phyloP scores from a whole-genome alignment of 2,797 vertebrate species.

The Fistularia commersonii region DNA sequence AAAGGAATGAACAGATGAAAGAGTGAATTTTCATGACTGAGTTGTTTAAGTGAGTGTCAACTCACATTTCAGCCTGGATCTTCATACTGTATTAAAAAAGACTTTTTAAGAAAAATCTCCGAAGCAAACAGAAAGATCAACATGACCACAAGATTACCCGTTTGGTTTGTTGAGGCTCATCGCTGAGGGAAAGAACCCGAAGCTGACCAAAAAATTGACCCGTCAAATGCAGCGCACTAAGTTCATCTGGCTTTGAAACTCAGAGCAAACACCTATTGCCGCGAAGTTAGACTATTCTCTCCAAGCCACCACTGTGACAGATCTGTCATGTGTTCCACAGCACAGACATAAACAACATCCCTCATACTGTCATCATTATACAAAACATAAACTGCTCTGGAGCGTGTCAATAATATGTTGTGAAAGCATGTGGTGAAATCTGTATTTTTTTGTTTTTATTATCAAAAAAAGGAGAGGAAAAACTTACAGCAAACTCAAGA shows the following conservation, averaged over 20 bases:
- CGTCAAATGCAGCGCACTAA: conserved; percentile 38
- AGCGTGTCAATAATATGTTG: background rate
- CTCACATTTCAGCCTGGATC: too few species aligned
- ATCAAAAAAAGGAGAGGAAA: too few species aligned
- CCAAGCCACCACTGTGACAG: too few species aligned
- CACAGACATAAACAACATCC: conserved; percentile 12
- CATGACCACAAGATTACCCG: conserved; percentile 36
- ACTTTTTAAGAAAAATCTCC: too few species aligned
- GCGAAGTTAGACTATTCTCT: too few species aligned
- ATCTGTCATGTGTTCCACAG: too few species aligned
- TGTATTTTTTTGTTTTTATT: conserved; percentile 11
- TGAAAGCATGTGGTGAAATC: background rate
- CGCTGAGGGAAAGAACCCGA: conserved; percentile 17
- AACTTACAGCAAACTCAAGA: conserved; percentile 28
- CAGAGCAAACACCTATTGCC: too few species aligned
- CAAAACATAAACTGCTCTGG: conserved; percentile 1
- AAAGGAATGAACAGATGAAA: too few species aligned
- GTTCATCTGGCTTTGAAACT: conserved; percentile 26
- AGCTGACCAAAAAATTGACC: conserved; percentile 43
- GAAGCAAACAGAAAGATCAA: conserved; percentile 25
- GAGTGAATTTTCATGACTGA: too few species aligned
- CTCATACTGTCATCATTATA: conserved; percentile 10
- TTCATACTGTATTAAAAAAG: too few species aligned
- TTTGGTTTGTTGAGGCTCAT: conserved; percentile 36
- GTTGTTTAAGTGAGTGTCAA: too few species aligned